These are phyloP conservation scores for Vespertilio murinus DNA, from an alignment of 2,797 vertebrate genomes.

Conservation along the genomic window DNA sequence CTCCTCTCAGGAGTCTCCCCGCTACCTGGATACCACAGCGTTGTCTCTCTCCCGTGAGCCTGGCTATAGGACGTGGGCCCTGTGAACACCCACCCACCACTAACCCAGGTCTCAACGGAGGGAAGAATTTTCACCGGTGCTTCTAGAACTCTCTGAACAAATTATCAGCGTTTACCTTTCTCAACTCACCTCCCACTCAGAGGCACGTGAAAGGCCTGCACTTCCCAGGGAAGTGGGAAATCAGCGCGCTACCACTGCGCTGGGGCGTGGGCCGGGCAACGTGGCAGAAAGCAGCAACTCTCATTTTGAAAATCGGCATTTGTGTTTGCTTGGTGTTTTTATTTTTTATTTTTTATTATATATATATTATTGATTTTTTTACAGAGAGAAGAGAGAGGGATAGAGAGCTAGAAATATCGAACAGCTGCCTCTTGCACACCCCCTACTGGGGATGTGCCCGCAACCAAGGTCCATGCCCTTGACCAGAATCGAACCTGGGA, in stretches of 20 bases:
- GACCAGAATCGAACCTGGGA: no score
- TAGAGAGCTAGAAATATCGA: no score
- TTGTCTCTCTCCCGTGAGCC: no score
- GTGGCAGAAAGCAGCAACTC: not conserved
- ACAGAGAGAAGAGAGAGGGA: no score
- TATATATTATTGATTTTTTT: no score
- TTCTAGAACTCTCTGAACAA: constrained; percentile 20
- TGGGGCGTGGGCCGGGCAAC: not conserved
- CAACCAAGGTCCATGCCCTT: no score
- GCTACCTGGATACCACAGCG: no score
- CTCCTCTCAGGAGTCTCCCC: no score
- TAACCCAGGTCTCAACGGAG: not conserved
- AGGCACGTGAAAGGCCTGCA: not conserved
- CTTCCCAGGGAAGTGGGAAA: not conserved
- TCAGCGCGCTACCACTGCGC: not conserved
- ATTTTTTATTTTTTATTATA: no score
- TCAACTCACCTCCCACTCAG: not conserved
- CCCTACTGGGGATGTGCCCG: no score
- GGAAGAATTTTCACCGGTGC: not conserved
- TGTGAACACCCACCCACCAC: not conserved
- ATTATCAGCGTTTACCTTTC: not conserved
- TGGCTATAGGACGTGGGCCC: no score
- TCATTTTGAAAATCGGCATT: not conserved
- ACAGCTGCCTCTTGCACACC: no score
- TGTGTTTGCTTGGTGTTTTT: not conserved